Evolutionary conservation across 2,113 vertebrate genomes (phyloP).

Genomic region (Upupa epops): DNA sequence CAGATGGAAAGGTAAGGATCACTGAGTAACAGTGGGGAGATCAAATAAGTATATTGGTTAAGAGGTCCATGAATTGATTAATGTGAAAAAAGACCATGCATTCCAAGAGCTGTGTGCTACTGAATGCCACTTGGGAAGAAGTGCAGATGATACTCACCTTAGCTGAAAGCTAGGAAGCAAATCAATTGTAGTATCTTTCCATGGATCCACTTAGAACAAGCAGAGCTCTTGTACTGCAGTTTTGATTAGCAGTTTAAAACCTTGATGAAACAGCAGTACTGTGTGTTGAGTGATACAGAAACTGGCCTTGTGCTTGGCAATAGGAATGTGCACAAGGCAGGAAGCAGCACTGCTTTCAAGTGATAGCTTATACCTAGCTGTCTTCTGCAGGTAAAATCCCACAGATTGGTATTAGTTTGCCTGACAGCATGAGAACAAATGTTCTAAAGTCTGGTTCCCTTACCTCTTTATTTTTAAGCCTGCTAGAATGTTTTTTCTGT

Average conservation of each 20-base stretch:
- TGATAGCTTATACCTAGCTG: background rate
- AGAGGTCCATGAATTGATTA: background rate
- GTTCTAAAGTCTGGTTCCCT: background rate
- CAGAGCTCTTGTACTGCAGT: background rate
- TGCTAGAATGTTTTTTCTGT: background rate
- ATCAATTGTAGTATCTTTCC: background rate
- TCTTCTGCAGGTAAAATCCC: background rate
- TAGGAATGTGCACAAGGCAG: background rate
- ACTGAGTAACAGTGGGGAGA: background rate
- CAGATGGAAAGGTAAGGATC: conserved; percentile 89
- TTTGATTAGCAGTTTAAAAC: background rate
- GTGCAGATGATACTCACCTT: background rate
- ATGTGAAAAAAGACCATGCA: accelerated
- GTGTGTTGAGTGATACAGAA: background rate
- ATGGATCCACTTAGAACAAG: background rate
- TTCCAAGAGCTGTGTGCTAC: background rate
- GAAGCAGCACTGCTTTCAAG: background rate
- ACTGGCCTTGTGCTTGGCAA: background rate
- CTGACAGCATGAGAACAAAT: background rate
- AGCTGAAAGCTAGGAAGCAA: background rate
- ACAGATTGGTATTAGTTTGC: background rate
- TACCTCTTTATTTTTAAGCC: background rate
- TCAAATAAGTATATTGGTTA: background rate
- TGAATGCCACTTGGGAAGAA: background rate
- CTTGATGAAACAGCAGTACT: background rate